These are phyloP conservation scores for Tupaia chinensis DNA, from an alignment of 2,113 vertebrate species.

Conservation along the genomic window DNA sequence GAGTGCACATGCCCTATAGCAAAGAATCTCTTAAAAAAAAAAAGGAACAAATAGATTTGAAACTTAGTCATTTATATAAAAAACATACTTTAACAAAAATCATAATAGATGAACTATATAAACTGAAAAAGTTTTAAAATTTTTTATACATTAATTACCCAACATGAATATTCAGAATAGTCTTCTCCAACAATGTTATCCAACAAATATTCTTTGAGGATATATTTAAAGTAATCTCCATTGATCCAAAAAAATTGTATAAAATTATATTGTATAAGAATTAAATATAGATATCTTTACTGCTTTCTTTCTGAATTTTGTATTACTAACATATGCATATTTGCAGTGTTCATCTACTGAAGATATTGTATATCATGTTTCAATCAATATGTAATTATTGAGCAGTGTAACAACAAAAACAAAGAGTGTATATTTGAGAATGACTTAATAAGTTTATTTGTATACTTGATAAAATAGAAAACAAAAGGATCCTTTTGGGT, in stretches of 20 bases:
- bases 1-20: too few relatives aligned
- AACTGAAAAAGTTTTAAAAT: neutral
- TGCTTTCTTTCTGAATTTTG: slow-evolving; percentile 25
- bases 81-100: neutral
- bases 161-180: neutral
- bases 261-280: neutral
- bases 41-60: too few relatives aligned
- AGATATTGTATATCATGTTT: neutral
- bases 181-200: neutral
- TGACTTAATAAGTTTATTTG: neutral
- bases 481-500: neutral
- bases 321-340: neutral
- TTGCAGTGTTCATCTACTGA: neutral
- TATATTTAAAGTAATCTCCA: neutral
- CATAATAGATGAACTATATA: neutral
- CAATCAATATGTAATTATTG: slow-evolving; percentile 21
- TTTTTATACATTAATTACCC: neutral
- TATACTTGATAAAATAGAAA: neutral
- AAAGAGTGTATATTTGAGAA: neutral
- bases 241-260: neutral
- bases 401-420: neutral
- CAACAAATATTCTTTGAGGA: slow-evolving; percentile 5
- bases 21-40: too few relatives aligned
- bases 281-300: neutral
- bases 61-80: neutral